phyloP scores from a whole-genome alignment of 2,113 vertebrate species.

The Numida meleagris region DNA sequence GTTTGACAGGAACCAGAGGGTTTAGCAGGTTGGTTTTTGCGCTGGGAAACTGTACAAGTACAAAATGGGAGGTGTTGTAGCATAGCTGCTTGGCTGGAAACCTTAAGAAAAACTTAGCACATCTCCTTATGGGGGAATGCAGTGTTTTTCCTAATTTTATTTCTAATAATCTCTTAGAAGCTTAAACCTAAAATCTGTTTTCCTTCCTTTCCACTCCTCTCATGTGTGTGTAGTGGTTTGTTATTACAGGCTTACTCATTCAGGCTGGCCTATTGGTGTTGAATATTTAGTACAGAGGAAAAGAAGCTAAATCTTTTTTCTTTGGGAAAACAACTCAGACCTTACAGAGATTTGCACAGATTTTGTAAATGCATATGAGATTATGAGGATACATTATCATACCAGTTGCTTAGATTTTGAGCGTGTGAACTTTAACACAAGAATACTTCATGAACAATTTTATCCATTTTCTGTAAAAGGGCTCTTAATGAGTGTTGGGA shows the following conservation, averaged over 20 bases:
- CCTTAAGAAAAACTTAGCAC: background rate
- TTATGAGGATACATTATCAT: background rate
- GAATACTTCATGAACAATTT: background rate
- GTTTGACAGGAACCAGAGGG: background rate
- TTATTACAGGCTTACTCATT: background rate
- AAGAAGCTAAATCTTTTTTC: background rate
- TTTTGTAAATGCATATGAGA: constrained; percentile 13
- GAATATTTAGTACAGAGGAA: background rate
- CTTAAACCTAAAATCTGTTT: background rate
- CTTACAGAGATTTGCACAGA: constrained; percentile 14
- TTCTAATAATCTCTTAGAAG: background rate
- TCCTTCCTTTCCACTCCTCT: background rate
- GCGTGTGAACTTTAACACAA: constrained; percentile 5
- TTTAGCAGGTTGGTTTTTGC: background rate
- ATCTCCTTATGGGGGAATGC: background rate
- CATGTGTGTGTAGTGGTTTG: background rate
- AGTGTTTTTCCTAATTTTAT: background rate
- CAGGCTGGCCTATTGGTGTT: background rate
- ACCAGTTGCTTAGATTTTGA: background rate
- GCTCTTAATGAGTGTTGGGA: background rate
- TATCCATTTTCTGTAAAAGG: background rate
- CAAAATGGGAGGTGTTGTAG: background rate
- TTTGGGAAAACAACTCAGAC: background rate
- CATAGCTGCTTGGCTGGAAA: background rate
- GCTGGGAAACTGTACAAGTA: background rate